A percentile compares a stretch with the other conserved stretches of the same genome.
Conservation (phyloP, 2,888 invertebrate species). For the Iphiclides podalirius region DNA sequence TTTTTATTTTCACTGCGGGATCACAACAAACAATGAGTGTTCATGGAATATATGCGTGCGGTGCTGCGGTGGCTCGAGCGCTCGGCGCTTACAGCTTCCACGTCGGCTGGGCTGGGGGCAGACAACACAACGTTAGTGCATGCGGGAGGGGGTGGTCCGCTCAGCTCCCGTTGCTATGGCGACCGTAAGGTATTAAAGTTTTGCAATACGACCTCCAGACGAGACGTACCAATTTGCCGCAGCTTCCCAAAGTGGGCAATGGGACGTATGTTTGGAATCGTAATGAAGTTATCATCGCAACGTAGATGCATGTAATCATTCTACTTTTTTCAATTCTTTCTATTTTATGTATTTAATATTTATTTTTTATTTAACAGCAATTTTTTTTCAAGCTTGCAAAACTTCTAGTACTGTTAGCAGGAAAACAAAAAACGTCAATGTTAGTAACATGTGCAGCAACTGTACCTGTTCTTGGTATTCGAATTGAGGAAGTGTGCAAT, state of each 20-base stretch:
- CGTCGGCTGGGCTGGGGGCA: slow-evolving; percentile 75
- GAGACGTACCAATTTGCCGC: slow-evolving; percentile 4
- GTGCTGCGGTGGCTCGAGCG: slow-evolving; percentile 61
- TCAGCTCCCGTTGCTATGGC: slow-evolving; percentile 30
- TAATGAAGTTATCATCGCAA: background rate
- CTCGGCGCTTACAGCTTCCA: slow-evolving; percentile 72
- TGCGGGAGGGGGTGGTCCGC: slow-evolving; percentile 46
- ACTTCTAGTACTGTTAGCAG: slow-evolving; percentile 59
- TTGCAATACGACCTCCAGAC: slow-evolving; percentile 38
- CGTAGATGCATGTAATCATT: background rate
- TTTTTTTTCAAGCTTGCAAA: slow-evolving; percentile 57
- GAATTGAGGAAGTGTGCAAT: slow-evolving; percentile 27
- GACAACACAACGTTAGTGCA: slow-evolving; percentile 71
- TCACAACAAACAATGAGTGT: slow-evolving; percentile 79
- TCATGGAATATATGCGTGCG: slow-evolving; percentile 77
- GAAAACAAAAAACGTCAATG: slow-evolving; percentile 40
- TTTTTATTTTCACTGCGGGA: slow-evolving; percentile 69
- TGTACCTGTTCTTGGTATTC: slow-evolving; percentile 26
- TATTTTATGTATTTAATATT: background rate
- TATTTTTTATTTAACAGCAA: slow-evolving; percentile 39
- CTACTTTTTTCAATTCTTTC: background rate
- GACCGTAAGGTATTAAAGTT: slow-evolving; percentile 35
- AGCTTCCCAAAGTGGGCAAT: slow-evolving; percentile 20
- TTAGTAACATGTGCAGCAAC: slow-evolving; percentile 34
- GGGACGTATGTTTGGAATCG: slow-evolving; percentile 3